phyloP scores from a whole-genome alignment of 1,140 invertebrate genomes.

The Habropoda laboriosa region DNA sequence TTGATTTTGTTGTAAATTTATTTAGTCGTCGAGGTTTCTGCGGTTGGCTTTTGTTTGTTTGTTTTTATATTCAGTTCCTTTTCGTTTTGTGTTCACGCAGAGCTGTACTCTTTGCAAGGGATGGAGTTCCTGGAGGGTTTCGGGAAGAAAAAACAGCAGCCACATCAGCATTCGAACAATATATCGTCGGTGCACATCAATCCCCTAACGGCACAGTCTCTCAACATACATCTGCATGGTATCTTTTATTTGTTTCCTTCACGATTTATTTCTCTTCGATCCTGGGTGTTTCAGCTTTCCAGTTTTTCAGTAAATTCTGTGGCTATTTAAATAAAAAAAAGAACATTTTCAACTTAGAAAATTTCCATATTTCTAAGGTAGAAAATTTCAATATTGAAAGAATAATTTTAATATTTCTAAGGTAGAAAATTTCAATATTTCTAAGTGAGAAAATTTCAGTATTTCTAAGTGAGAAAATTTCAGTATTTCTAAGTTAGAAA shows the following conservation, averaged over 20 bases:
- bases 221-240: constrained; percentile 95
- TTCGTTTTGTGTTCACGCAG: constrained; percentile 71
- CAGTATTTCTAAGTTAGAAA: too few species aligned
- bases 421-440: too few species aligned
- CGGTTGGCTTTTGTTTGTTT: constrained; percentile 8
- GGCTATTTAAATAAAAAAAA: too few species aligned
- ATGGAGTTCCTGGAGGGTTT: constrained; percentile 82
- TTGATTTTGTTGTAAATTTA: too few species aligned
- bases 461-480: too few species aligned
- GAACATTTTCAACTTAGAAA: too few species aligned
- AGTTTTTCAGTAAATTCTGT: too few species aligned
- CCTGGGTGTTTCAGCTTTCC: too few species aligned
- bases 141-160: constrained; percentile 79
- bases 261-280: constrained; percentile 26
- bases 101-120: constrained; percentile 78
- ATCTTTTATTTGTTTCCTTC: constrained; percentile 72
- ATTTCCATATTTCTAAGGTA: too few species aligned
- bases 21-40: background rate
- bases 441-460: too few species aligned
- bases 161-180: constrained; percentile 69
- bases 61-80: constrained; percentile 62
- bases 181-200: constrained; percentile 76
- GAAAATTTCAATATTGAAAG: too few species aligned
- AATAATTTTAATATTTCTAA: too few species aligned
- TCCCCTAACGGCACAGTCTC: constrained; percentile 88